Conservation (phyloP, 2,113 vertebrate species). For the Sclerurus mexicanus region DNA sequence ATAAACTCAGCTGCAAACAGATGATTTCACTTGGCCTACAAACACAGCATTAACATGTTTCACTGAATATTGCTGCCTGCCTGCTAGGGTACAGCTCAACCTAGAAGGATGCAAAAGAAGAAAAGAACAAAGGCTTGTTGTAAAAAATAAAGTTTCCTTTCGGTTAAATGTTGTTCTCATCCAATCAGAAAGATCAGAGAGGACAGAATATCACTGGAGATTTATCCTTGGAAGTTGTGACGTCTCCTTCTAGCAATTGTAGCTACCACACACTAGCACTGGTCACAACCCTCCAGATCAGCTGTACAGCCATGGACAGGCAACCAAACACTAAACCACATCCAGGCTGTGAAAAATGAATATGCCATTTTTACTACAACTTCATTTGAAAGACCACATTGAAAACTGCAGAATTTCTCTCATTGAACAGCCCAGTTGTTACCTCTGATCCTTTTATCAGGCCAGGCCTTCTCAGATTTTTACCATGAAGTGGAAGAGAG, state of each 20-base stretch:
- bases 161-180: neutral
- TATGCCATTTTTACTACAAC: neutral
- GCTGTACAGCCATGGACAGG: neutral
- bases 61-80: neutral
- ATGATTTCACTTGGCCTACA: neutral
- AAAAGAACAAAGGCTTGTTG: neutral
- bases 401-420: neutral
- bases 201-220: neutral
- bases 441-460: neutral
- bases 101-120: neutral
- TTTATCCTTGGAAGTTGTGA: neutral
- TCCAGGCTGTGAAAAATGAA: neutral
- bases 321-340: neutral
- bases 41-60: neutral
- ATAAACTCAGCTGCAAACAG: neutral
- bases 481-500: neutral
- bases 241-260: neutral
- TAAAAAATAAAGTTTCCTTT: neutral
- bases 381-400: neutral
- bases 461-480: neutral
- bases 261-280: fast-evolving
- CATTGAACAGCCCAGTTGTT: neutral
- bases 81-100: neutral
- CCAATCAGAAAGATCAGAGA: neutral
- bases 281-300: neutral